Evolutionary conservation across 2,888 invertebrate species (phyloP), one percentile per base, ranked within the genome.

Genomic region (Gymnocheta viridis): DNA sequence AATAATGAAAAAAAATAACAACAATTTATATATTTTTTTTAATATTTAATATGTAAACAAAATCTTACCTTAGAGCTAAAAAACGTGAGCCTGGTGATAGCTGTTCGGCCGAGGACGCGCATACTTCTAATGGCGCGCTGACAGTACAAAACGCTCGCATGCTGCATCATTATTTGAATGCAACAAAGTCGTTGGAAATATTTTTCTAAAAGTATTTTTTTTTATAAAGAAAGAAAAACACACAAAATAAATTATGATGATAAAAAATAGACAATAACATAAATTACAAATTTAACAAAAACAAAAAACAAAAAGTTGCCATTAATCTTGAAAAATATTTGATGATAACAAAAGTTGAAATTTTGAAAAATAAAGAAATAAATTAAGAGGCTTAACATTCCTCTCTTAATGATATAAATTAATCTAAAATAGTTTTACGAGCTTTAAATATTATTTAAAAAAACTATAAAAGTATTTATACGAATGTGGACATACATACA

Each of bases 111-210:
- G 92, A 94, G 92, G 94, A 94, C 93, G 93, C 94, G 93, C 95
- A 95, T 93, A 95, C 95, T 94, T 95, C 95, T 94, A 95, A 93
- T 93, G 95, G 95, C 94, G 94, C 94, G 95, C 95, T 95, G 94
- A 95, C 95, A 94, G 95, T 95, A 94, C 95, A 95, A 94, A 94
- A 95, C 94, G 93, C 92, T 93, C 94, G 94, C 94, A 94, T 94
- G 94, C 95, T 92, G 92, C 92, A 92, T 92, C 92, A 89, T 92
- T 92, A 92, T 92, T 91, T 91, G 88, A 89, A 90, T 90, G 89
- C 92, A 91, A 89, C 89, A 90, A 90, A 90, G 88, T 88, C 89
- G 89, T 91, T 89, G 88, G 91, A 92, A 92, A 92, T 91, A 90
- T 89, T 91, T 89, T 90, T 89, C 91, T 92, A 86, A 22, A 89